Percentiles rank a stretch among this genome's conserved stretches.
These are phyloP conservation scores for Ophion ventricosus DNA, from an alignment of 2,888 invertebrate species.

Conservation along the genomic window DNA sequence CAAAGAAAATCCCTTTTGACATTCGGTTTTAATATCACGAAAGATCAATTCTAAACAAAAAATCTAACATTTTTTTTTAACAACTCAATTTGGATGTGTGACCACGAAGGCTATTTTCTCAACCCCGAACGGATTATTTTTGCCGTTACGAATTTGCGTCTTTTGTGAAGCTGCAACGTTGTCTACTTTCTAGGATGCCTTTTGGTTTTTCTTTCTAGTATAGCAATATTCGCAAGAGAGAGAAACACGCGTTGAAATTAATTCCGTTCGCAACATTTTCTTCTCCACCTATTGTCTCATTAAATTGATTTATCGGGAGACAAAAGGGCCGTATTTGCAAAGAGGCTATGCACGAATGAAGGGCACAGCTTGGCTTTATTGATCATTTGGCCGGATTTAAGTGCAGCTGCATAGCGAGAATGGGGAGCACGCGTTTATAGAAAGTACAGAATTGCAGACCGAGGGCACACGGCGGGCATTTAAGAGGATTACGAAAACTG, in stretches of 20 bases:
- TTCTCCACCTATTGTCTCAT: slow-evolving; percentile 41
- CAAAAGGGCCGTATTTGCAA: slow-evolving; percentile 54
- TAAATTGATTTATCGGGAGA: slow-evolving; percentile 58
- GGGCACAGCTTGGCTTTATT: slow-evolving; percentile 59
- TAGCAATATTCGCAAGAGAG: background rate
- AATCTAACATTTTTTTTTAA: no score
- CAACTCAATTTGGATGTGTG: no score
- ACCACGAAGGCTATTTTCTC: no score
- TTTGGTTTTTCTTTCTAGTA: background rate
- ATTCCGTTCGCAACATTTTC: background rate
- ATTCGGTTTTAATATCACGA: no score
- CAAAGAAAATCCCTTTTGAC: no score
- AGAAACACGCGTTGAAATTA: background rate
- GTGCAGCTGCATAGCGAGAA: slow-evolving; percentile 63
- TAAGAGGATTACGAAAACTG: slow-evolving; percentile 70
- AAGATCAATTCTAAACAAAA: no score
- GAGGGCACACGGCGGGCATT: slow-evolving; percentile 61
- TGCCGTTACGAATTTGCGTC: no score
- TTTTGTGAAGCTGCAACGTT: background rate
- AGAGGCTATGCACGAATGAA: slow-evolving; percentile 22
- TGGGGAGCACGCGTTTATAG: slow-evolving; percentile 40
- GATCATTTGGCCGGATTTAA: slow-evolving; percentile 66
- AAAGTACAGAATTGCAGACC: slow-evolving; percentile 50
- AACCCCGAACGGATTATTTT: no score
- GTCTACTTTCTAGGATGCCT: background rate